These are phyloP conservation scores for Magallana angulata DNA, from an alignment of 1,140 invertebrate species.

Conservation along the genomic window DNA sequence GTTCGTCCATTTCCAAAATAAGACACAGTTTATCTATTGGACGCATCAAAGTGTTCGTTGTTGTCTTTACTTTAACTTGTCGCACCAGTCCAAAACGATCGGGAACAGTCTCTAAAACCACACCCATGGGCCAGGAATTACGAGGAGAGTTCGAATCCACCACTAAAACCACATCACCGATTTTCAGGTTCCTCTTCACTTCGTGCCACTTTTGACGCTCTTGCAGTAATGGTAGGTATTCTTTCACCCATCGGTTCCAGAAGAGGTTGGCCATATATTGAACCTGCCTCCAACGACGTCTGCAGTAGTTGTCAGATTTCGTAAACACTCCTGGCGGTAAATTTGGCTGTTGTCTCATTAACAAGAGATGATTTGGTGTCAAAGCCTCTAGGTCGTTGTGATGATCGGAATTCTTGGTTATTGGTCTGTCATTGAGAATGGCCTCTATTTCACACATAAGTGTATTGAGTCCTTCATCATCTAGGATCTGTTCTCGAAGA, in stretches of 20 bases:
- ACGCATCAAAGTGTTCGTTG: conserved; percentile 36
- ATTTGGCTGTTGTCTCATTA: conserved; percentile 39
- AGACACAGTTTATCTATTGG: conserved; percentile 51
- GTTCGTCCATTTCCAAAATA: conserved; percentile 42
- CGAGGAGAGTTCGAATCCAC: conserved; percentile 54
- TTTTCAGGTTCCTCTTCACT: conserved; percentile 46
- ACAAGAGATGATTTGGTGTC: conserved; percentile 53
- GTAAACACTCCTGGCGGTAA: conserved; percentile 55
- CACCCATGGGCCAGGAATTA: conserved; percentile 54
- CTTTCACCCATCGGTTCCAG: conserved; percentile 59
- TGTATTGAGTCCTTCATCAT: conserved; percentile 58
- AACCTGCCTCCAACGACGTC: conserved; percentile 54
- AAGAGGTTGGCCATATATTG: conserved; percentile 63
- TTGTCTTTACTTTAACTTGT: conserved; percentile 57
- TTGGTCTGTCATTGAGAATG: conserved; percentile 46
- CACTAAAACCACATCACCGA: conserved; percentile 63
- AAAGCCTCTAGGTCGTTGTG: conserved; percentile 45
- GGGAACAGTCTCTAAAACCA: conserved; percentile 41
- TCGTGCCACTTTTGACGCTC: conserved; percentile 62
- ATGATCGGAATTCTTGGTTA: conserved; percentile 42
- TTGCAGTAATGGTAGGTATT: conserved; percentile 60
- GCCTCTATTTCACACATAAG: conserved; percentile 56
- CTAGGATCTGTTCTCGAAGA: conserved; percentile 51
- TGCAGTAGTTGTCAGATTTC: conserved; percentile 44
- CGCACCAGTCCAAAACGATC: conserved; percentile 52